Conservation (phyloP, 2,888 invertebrate genomes). For the Theodoxus fluviatilis region DNA sequence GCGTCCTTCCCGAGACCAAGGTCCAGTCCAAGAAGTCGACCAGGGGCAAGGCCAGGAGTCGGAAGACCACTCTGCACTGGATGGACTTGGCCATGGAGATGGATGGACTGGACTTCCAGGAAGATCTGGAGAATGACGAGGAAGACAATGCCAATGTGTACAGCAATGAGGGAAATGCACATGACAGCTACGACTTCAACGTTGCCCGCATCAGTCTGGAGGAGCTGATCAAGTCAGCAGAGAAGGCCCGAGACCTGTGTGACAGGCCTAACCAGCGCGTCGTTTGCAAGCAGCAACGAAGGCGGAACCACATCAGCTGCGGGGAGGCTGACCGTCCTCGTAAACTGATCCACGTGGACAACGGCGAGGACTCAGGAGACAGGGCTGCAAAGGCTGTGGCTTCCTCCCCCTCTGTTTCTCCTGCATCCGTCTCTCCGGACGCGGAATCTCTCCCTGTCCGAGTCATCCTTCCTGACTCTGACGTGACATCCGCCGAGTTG, state of each 20-base stretch:
- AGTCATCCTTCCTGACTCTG: conserved; percentile 34
- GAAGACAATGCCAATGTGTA: conserved; percentile 18
- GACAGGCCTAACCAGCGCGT: too few species aligned
- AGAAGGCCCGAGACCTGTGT: too few species aligned
- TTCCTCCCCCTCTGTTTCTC: neutral
- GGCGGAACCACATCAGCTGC: neutral
- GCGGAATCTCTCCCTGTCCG: conserved; percentile 31
- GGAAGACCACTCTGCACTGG: neutral
- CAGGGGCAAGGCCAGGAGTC: neutral
- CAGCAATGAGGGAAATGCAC: too few species aligned
- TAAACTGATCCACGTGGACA: neutral
- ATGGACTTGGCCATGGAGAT: neutral
- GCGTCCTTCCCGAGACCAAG: neutral
- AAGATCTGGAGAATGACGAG: conserved; percentile 1
- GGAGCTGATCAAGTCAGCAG: too few species aligned
- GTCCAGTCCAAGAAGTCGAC: too few species aligned
- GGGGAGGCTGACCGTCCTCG: conserved; percentile 7
- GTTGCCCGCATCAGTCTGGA: too few species aligned
- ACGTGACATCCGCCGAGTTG: conserved; percentile 27
- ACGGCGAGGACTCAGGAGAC: neutral
- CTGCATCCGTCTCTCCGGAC: neutral
- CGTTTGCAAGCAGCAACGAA: conserved; percentile 2
- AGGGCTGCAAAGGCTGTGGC: neutral
- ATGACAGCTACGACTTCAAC: too few species aligned
- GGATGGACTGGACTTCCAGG: neutral